Percentiles rank a stretch among this genome's conserved stretches.
Conservation (phyloP, 2,888 invertebrate genomes). For the Heliconius cydno region DNA sequence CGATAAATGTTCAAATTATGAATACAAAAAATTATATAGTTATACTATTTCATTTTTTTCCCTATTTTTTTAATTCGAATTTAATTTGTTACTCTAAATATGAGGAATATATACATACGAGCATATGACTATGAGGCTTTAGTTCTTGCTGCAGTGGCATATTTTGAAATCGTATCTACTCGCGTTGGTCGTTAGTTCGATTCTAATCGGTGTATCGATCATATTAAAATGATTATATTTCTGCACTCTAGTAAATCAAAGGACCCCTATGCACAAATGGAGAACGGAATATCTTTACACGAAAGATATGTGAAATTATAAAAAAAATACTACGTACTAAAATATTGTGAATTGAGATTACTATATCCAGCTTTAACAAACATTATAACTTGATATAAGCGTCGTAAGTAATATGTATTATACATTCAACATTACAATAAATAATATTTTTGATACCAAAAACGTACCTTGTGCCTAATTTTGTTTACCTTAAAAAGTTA, state of each 20-base stretch:
- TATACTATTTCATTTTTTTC: no score
- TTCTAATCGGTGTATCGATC: no score
- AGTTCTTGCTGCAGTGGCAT: no score
- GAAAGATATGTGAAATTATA: not conserved
- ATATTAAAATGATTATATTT: no score
- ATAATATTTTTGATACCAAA: slow-evolving; percentile 3
- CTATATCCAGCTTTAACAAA: not conserved
- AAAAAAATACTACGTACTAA: not conserved
- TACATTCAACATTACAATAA: slow-evolving; percentile 16
- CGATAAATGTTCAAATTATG: slow-evolving; percentile 11
- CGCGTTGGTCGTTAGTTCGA: no score
- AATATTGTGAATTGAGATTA: not conserved
- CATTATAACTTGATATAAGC: not conserved
- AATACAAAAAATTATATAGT: not conserved
- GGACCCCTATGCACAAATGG: no score
- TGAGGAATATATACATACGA: no score
- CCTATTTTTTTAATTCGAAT: not conserved
- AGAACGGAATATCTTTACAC: not conserved
- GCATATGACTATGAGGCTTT: no score
- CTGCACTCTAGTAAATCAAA: no score
- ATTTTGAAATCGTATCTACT: no score
- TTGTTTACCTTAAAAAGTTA: slow-evolving; percentile 27
- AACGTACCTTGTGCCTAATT: not conserved
- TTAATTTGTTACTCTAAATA: no score
- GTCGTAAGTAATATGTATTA: not conserved